Evolutionary conservation across 2,113 vertebrate genomes (phyloP).

Genomic region (Jacana jacana): DNA sequence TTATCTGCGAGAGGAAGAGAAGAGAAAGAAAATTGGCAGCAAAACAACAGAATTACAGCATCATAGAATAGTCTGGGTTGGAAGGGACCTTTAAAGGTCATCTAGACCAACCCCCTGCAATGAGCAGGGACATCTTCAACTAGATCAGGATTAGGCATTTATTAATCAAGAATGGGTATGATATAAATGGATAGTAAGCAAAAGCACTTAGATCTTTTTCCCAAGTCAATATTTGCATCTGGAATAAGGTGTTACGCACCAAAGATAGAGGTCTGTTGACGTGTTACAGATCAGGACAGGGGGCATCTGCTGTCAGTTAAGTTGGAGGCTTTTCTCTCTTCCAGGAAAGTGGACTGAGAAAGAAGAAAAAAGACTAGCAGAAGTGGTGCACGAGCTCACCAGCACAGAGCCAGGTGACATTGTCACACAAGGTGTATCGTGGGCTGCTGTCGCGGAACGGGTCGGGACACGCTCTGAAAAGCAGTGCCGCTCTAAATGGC

Average conservation of each 20-base stretch:
- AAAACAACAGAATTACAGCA: neutral
- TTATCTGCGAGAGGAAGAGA: neutral
- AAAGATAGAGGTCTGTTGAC: neutral
- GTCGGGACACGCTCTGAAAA: constrained; percentile 97
- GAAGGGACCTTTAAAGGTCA: neutral
- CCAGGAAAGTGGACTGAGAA: constrained; percentile 98
- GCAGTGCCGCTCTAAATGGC: constrained; percentile 98
- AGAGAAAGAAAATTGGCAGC: neutral
- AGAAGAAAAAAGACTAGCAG: constrained; percentile 90
- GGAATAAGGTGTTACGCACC: neutral
- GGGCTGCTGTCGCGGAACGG: constrained; percentile 92
- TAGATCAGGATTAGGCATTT: neutral
- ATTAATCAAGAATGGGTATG: neutral
- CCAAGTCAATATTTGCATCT: neutral
- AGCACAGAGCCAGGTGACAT: constrained; percentile 91
- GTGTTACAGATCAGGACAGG: neutral
- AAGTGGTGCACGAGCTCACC: constrained; percentile 95
- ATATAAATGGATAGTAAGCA: neutral
- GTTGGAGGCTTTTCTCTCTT: neutral
- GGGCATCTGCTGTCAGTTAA: neutral
- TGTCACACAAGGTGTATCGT: constrained; percentile 95
- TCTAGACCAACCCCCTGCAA: neutral
- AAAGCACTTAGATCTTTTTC: neutral
- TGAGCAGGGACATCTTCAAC: neutral
- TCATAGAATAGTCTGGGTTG: neutral